Base-by-base conservation (phyloP, 2,797 vertebrate genomes). In the Yasuhikotakia modesta region DNA sequence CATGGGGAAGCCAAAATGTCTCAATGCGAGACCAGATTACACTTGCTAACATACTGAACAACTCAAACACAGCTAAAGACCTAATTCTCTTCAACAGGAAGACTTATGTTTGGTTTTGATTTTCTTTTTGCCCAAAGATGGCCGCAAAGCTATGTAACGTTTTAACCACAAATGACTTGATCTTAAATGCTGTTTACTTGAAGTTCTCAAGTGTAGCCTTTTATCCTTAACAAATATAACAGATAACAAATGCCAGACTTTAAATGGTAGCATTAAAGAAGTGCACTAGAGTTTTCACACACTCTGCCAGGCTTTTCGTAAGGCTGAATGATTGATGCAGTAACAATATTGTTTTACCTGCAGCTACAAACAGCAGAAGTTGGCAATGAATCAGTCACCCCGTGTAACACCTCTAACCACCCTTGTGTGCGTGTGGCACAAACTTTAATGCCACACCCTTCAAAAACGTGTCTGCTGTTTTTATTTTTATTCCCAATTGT, bases 1-100 rank as follows among this genome's bases (percentile, higher is more conserved):
- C 16, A 69, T 4, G 45, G 70, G 71, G 63, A 68, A 75, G 82
- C 68, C 76, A 79, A 81, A 79, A 61, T 57, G 53, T 81, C 60
- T 75, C 61, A 69, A 50, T 69, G 61, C 79, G 12, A 19, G 35
- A 63, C 30, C 27, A 16, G 14, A 3, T 14, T 50, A 16, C 17
- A 60, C 16, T 35, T 63, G 17, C 30, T 39, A n/a, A 39, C 17
- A 7, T 12, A 35, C 30, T n/a, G 60, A n/a, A 35, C n/a, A 17
- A 30, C 57, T 30, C 14, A 61, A 5, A 32, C 58, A 24, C 63
- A 57, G 55, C 24, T 66, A 27, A 27, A 21, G 58, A 76, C 22
- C 1, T 12, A 5, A 76, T 39, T 70, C 14, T 69, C 45, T 6
- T 69, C 48, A 68, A 60, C 75, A 60, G 65, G 27, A n/a, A 69